Evolutionary conservation across 2,888 invertebrate species (phyloP), one percentile per base, ranked within the genome.

Genomic region (Lobophora halterata): DNA sequence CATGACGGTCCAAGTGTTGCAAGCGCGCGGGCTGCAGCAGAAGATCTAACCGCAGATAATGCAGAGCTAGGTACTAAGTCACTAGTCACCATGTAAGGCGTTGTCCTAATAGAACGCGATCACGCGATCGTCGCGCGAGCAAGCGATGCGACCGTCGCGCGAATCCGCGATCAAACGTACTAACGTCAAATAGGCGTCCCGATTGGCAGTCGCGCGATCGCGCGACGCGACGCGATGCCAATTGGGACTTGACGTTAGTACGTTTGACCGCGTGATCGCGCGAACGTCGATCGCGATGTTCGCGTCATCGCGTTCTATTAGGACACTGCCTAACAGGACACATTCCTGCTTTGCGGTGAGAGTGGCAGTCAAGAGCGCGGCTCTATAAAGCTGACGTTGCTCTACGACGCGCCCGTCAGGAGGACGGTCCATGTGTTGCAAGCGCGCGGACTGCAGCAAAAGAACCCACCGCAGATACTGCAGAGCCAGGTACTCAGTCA

Each of bases 401-500:
- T 95, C 16, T 97, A 97, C 73, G 97, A 97, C 71, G 95, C 96
- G 6, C 95, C 95, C 3, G 95, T 96, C 82, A 91, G 95, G 42
- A 95, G 95, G 95, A 95, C 95, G 24, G 94, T 97, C 11, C 96
- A 96, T 62, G 93, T 98, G 32, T 89, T 97, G 49, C 97, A 97
- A 79, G 97, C 96, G 0, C 90, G 93, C 29, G 93, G 94, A 28
- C 89, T 97, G 58, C 90, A 92, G 55, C 89, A 92, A 71, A 62
- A 70, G 88, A 92, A 78, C 74, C 65, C 62, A 18, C 75, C 72
- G 2, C 80, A 75, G 40, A 54, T 76, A n/a, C 52, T 86, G 21
- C 86, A 86, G 51, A 86, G 76, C 20, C 85, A 87, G 79, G 52
- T 52, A 17, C n/a, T n/a, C n/a, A n/a, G n/a, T n/a, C n/a, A n/a